A percentile compares a stretch with the other conserved stretches of the same genome.
phyloP scores from a whole-genome alignment of 2,113 vertebrate genomes.

The Mionectes macconnelli region DNA sequence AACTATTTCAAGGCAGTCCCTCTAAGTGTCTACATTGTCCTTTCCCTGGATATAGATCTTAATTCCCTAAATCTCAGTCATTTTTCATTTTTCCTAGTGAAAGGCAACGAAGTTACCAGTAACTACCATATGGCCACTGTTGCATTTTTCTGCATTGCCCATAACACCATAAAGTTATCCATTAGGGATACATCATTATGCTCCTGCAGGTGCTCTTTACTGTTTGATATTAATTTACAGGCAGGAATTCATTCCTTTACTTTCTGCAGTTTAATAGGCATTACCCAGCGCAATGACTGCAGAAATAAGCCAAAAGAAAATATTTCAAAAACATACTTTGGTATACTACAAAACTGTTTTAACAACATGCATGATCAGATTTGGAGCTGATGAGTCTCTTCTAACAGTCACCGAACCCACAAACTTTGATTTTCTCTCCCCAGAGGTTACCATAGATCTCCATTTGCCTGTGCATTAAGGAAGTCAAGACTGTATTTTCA shows the following conservation, averaged over 20 bases:
- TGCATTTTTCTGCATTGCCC: not conserved
- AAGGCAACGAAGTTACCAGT: not conserved
- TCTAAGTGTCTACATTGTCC: not conserved
- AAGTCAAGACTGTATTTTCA: conserved; percentile 14
- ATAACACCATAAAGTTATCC: not conserved
- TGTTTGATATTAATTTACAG: not conserved
- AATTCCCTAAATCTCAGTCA: not conserved
- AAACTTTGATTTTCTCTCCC: conserved; percentile 12
- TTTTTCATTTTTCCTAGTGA: not conserved
- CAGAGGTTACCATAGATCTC: conserved; percentile 14
- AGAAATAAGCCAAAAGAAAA: not conserved
- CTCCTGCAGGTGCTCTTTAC: not conserved
- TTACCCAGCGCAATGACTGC: not conserved
- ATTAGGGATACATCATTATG: not conserved
- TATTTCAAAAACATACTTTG: not conserved
- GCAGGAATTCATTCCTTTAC: not conserved
- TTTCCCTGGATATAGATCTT: not conserved
- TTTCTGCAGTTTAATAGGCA: not conserved
- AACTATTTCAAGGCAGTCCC: not conserved
- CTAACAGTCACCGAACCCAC: not conserved
- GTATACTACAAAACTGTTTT: not conserved
- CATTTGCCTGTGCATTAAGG: not conserved
- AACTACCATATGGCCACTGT: not conserved
- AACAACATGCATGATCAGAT: not conserved
- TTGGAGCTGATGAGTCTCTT: not conserved